Conservation (phyloP, 2,113 vertebrate genomes). For the Leptobrachium leishanense region DNA sequence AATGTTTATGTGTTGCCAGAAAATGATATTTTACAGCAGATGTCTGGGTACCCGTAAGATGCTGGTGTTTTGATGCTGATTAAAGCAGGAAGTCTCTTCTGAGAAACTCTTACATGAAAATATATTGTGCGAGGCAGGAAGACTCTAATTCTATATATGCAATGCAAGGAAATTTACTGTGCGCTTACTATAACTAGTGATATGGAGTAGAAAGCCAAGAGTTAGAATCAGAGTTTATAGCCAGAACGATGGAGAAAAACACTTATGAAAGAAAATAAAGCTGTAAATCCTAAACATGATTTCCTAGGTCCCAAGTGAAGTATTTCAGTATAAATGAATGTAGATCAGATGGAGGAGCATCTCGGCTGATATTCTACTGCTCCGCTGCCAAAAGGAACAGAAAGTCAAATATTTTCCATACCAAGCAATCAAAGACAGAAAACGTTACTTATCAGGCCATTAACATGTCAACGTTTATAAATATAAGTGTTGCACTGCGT, state of each 20-base stretch:
- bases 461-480: too few species aligned
- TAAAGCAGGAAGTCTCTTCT: slow-evolving; percentile 21
- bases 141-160: not conserved
- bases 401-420: not conserved
- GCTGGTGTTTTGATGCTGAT: slow-evolving; percentile 41
- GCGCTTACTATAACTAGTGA: slow-evolving; percentile 38
- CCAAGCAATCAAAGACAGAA: too few species aligned
- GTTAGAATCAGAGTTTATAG: slow-evolving; percentile 47
- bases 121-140: slow-evolving; percentile 12
- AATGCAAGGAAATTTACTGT: slow-evolving; percentile 39
- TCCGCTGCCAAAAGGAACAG: not conserved
- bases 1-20: slow-evolving; percentile 21
- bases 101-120: slow-evolving; percentile 13
- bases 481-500: too few species aligned
- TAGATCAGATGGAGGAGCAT: slow-evolving; percentile 43
- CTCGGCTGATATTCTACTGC: not conserved
- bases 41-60: slow-evolving; percentile 38
- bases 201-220: slow-evolving; percentile 47
- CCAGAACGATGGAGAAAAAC: slow-evolving; percentile 42
- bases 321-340: slow-evolving; percentile 46
- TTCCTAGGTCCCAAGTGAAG: slow-evolving; percentile 45
- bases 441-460: too few species aligned
- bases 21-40: slow-evolving; percentile 21
- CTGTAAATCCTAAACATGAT: slow-evolving; percentile 46
- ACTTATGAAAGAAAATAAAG: slow-evolving; percentile 48